Conservation (phyloP, 2,888 invertebrate species). For the Rhamnusium bicolor region DNA sequence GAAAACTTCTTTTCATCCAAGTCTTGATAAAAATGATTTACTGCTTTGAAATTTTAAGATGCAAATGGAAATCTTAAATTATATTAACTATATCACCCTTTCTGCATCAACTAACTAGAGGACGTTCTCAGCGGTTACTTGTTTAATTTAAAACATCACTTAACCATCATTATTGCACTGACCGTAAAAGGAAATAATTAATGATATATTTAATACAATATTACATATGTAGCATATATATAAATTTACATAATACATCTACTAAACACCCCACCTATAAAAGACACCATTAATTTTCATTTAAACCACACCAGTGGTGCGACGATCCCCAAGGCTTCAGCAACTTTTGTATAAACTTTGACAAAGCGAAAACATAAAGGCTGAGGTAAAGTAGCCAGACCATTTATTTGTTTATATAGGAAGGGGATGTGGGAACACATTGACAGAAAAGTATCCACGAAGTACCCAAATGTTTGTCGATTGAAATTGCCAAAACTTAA, state of each 20-base stretch:
- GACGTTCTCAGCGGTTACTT: too few species aligned
- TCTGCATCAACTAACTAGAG: too few species aligned
- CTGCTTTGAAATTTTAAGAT: too few species aligned
- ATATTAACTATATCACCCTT: too few species aligned
- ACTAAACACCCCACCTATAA: slow-evolving; percentile 17
- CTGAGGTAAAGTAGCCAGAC: slow-evolving; percentile 21
- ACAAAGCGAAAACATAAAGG: slow-evolving; percentile 32
- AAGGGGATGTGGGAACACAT: slow-evolving; percentile 11
- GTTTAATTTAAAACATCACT: neutral
- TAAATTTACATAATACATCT: neutral
- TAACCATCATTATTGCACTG: neutral
- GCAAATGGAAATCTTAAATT: too few species aligned
- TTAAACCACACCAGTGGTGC: neutral
- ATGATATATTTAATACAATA: neutral
- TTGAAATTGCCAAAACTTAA: slow-evolving; percentile 29
- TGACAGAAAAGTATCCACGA: slow-evolving; percentile 16
- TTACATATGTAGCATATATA: slow-evolving; percentile 8
- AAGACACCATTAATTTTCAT: slow-evolving; percentile 25
- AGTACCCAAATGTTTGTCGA: slow-evolving; percentile 31
- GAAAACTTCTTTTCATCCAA: too few species aligned
- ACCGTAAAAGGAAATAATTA: neutral
- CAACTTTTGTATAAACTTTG: slow-evolving; percentile 23
- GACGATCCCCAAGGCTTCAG: slow-evolving; percentile 1
- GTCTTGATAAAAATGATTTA: too few species aligned
- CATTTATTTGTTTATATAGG: slow-evolving; percentile 23